Percentiles rank a stretch among this genome's conserved stretches.
Conservation (phyloP, 2,888 invertebrate species). For the Parnassius smintheus region DNA sequence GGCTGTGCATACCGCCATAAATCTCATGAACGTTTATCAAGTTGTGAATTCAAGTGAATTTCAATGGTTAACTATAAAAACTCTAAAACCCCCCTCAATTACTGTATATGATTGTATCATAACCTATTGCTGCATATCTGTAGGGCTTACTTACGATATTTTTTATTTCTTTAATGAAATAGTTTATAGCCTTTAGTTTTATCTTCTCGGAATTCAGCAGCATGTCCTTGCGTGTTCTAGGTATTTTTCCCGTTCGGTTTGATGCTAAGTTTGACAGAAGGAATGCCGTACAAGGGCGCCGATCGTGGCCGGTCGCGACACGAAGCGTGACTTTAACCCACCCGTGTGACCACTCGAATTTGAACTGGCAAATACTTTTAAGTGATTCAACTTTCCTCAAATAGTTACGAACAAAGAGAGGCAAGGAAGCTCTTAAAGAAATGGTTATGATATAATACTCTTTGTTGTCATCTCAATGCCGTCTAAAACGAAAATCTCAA, state of each 20-base stretch:
- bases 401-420: slow-evolving; percentile 31
- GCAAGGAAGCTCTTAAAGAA: slow-evolving; percentile 39
- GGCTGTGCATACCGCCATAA: slow-evolving; percentile 7
- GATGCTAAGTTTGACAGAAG: slow-evolving; percentile 72
- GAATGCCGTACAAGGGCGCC: slow-evolving; percentile 65
- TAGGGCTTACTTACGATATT: slow-evolving; percentile 17
- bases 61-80: slow-evolving; percentile 11
- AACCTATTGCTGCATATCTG: no score
- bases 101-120: slow-evolving; percentile 1
- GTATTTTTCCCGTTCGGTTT: slow-evolving; percentile 57
- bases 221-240: slow-evolving; percentile 58
- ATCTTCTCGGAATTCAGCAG: slow-evolving; percentile 32
- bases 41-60: slow-evolving; percentile 20
- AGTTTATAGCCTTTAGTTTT: slow-evolving; percentile 5
- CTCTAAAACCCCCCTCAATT: slow-evolving; percentile 18
- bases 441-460: slow-evolving; percentile 65
- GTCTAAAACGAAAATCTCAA: slow-evolving; percentile 65
- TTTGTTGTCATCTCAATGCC: slow-evolving; percentile 78
- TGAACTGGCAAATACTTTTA: slow-evolving; percentile 44
- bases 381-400: slow-evolving; percentile 33
- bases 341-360: slow-evolving; percentile 42
- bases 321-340: slow-evolving; percentile 61
- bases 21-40: slow-evolving; percentile 18
- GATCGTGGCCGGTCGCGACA: slow-evolving; percentile 66
- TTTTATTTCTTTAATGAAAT: background rate